Evolutionary conservation across 2,797 vertebrate species (phyloP).

Genomic region (Leucoraja ocellata): DNA sequence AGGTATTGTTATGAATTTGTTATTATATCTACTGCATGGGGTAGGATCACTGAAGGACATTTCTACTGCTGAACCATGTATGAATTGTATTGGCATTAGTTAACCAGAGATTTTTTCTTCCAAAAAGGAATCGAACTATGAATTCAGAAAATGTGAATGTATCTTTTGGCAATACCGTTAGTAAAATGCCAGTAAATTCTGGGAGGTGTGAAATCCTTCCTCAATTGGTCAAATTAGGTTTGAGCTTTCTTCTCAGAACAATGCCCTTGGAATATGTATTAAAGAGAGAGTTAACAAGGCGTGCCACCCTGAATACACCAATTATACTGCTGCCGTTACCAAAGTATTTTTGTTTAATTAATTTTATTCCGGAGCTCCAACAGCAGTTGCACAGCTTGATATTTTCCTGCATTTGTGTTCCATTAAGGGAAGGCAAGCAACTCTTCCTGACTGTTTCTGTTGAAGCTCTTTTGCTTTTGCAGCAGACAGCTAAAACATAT

Average conservation of each 20-base stretch:
- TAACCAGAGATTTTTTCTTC: not conserved
- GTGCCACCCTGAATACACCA: not conserved
- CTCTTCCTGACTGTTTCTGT: conserved; percentile 55
- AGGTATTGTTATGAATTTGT: not conserved
- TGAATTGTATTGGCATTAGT: not conserved
- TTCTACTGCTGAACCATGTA: not conserved
- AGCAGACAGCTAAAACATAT: conserved; percentile 48
- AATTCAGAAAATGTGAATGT: conserved; percentile 1
- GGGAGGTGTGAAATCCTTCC: not conserved
- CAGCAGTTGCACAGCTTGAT: conserved; percentile 51
- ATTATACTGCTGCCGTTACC: not conserved
- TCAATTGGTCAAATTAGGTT: not conserved
- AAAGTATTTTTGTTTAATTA: conserved; percentile 35
- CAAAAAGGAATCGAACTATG: not conserved
- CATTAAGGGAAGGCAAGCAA: conserved; percentile 49
- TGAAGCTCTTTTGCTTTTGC: conserved; percentile 55
- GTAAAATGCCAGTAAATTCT: not conserved
- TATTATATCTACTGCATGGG: not conserved
- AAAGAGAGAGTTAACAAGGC: not conserved
- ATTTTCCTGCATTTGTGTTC: conserved; percentile 63
- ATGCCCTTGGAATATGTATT: not conserved
- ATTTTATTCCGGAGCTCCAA: conserved; percentile 44
- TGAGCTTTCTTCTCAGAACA: not conserved
- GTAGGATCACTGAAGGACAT: not conserved
- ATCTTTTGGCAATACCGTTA: not conserved